Base-by-base conservation (phyloP, 2,113 vertebrate genomes). In the Dolichotis patagonum region DNA sequence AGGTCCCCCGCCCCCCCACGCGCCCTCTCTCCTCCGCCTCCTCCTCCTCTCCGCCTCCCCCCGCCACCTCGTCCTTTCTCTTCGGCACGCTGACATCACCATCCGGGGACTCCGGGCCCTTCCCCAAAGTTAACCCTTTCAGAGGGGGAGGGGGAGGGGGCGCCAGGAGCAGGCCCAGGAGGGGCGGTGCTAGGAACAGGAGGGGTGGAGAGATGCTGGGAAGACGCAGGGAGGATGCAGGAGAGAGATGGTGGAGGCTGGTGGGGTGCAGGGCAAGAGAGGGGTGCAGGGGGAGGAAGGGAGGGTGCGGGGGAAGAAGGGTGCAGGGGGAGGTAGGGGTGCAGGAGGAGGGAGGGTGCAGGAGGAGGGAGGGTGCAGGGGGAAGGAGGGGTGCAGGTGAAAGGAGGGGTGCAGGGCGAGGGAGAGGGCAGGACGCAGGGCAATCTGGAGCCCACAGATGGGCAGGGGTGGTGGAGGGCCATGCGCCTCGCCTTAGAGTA, bases 31-130 rank as follows among this genome's bases (percentile, higher is more conserved):
- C 94, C 97, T 98, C 96, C 97, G 96, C 98, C 97, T 96, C 97
- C 97, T 97, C 97, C 96, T 97, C 97, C 96, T 98, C 97, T 98
- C 97, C 97, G 90, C 97, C 98, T 96, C 97, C 97, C 97, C 98
- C 97, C 97, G 93, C 97, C 97, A 97, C 97, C 97, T 94, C 97
- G 97, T 97, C 96, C 97, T 97, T 97, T 98, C 97, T 97, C 95
- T 98, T 97, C 94, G 56, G 95, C 96, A 88, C 91, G 91, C 96
- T 95, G 96, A 96, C 96, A 97, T 96, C 97, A 97, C 95, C 93
- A 96, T 97, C 97, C 94, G 96, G 95, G 94, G 98, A 98, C 96
- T 97, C 96, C 94, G 94, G 94, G 97, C 95, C 93, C 95, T 94
- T 94, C 91, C 96, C 98, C 97, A 97, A 96, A 80, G 93, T 96